Conservation (phyloP, 2,888 invertebrate species). For the Stramonita haemastoma region DNA sequence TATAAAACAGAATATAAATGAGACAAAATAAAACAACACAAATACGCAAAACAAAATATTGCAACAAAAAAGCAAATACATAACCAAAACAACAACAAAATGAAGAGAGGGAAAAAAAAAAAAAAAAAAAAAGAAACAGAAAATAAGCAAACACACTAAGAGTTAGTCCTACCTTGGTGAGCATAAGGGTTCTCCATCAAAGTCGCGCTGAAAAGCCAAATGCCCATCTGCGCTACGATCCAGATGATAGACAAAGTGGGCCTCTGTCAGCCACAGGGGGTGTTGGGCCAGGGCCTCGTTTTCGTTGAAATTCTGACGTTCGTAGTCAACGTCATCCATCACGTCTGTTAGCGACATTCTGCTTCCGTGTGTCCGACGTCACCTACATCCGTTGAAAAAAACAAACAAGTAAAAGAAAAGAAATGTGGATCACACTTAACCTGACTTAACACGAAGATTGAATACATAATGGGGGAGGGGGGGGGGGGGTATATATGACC, state of each 20-base stretch:
- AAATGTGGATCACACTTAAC: no score
- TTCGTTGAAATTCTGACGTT: constrained; percentile 59
- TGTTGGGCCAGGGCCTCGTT: constrained; percentile 56
- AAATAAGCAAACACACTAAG: neutral
- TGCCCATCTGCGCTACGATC: constrained; percentile 56
- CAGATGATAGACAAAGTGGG: constrained; percentile 66
- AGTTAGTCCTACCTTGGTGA: constrained; percentile 65
- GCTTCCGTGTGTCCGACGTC: neutral
- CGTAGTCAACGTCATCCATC: constrained; percentile 67
- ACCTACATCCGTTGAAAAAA: neutral
- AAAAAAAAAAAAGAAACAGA: neutral
- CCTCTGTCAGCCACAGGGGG: constrained; percentile 66
- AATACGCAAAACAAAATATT: neutral
- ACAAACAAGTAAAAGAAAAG: no score
- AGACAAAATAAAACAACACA: no score
- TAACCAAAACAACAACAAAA: neutral
- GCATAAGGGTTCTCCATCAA: constrained; percentile 59
- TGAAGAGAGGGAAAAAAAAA: neutral
- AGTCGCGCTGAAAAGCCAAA: constrained; percentile 56
- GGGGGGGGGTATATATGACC: no score
- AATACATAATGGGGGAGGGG: no score
- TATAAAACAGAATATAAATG: no score
- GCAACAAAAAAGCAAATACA: neutral
- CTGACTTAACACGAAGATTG: no score
- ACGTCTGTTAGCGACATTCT: constrained; percentile 59